A percentile compares a stretch with the other conserved stretches of the same genome.
These are phyloP conservation scores for Ricordea florida DNA, from an alignment of 92 coral and sea anemone species.

Conservation along the genomic window DNA sequence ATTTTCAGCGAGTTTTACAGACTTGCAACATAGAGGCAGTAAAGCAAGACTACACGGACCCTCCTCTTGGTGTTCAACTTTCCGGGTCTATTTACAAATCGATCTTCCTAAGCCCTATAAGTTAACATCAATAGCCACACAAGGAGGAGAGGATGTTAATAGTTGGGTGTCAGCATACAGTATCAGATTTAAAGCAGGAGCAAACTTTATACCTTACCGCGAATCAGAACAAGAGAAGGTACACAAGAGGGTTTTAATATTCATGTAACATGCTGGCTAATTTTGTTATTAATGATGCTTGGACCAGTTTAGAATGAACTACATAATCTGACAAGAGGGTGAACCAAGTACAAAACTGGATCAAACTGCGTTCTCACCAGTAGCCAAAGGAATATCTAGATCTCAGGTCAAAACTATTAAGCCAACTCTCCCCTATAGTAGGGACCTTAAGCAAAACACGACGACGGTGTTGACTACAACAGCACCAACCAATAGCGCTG, in stretches of 20 bases:
- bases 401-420: no score
- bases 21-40: background rate
- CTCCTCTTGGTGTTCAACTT: slow-evolving; percentile 36
- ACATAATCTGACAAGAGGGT: no score
- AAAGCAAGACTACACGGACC: slow-evolving; percentile 28
- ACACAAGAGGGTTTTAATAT: background rate
- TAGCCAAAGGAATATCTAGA: no score
- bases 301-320: no score
- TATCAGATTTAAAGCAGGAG: slow-evolving; percentile 26
- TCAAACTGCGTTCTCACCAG: no score
- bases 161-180: slow-evolving; percentile 33
- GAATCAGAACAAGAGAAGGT: slow-evolving; percentile 7
- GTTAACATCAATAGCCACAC: slow-evolving; percentile 44
- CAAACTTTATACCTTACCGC: slow-evolving; percentile 13
- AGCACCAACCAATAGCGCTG: no score
- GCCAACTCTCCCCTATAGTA: no score
- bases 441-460: no score
- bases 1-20: background rate
- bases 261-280: background rate
- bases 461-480: no score
- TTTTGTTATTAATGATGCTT: no score
- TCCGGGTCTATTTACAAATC: slow-evolving; percentile 11
- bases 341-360: no score
- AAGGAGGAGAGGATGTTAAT: slow-evolving; percentile 32
- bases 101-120: slow-evolving; percentile 26